Evolutionary conservation across 2,888 invertebrate genomes (phyloP), one percentile per base, ranked within the genome.

Genomic region (Ommatoiulus sabulosus): DNA sequence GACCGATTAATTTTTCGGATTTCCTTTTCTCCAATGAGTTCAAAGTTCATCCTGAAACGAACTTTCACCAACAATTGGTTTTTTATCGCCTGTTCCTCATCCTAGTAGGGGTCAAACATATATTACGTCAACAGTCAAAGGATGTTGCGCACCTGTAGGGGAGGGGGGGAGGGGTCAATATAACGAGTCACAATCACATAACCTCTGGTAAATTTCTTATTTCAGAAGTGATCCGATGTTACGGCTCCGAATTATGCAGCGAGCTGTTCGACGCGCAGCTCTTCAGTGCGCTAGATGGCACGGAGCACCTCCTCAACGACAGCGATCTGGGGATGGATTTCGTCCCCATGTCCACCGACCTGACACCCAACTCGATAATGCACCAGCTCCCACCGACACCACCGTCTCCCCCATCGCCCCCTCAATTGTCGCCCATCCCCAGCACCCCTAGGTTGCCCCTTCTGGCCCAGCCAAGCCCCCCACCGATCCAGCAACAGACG

Each of bases 141-240:
- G 46, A 35, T 35, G 35, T 35, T 35, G 35, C 1, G 35, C 35
- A 35, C 35, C 35, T 35, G 35, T 35, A 35, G 35, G n/a, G n/a
- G n/a, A n/a, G n/a, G n/a, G n/a, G n/a, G n/a, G n/a, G 35, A 35
- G 35, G 2, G 2, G 0, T 35, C 35, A 2, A 35, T 35, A 35
- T 1, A 35, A 35, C 35, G 35, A 35, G 35, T 2, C 35, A 35
- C 35, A 35, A 0, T 35, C 35, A 35, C 35, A 35, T 35, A 35
- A 35, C 35, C 35, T 35, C 35, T 35, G 35, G 35, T 35, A 35
- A 35, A 35, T 35, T 35, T 35, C 0, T 35, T 15, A 46, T 87
- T 46, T 35, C 86, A 90, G 90, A 90, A 35, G 88, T 89, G 63
- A 88, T 90, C 24, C 88, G 89, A 52, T 89, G 20, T 46, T 90